Conservation (phyloP, 1,140 invertebrate genomes). For the Wiebesia pumilae region DNA sequence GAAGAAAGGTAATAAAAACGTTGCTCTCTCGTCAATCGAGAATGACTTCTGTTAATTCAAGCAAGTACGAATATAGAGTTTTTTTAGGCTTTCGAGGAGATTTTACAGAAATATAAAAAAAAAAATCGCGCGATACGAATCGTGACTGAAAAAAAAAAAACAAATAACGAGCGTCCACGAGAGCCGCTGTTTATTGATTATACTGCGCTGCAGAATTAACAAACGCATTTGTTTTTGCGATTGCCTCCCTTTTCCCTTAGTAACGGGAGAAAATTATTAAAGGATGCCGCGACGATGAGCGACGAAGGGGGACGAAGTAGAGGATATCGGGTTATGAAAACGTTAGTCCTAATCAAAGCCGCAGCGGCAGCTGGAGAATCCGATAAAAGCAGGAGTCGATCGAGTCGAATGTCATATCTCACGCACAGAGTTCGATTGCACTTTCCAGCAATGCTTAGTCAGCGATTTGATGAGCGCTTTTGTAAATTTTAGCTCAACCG, state of each 20-base stretch:
- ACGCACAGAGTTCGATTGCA: constrained; percentile 35
- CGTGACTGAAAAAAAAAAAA: neutral
- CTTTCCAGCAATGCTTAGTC: constrained; percentile 7
- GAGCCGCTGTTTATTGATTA: neutral
- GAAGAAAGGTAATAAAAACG: constrained; percentile 3
- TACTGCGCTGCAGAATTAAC: constrained; percentile 20
- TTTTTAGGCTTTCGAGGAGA: neutral
- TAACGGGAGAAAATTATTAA: neutral
- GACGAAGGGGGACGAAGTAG: neutral
- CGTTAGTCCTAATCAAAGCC: neutral
- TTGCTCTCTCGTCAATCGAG: neutral
- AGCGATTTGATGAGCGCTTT: neutral
- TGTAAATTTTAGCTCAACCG: neutral
- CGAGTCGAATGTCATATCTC: constrained; percentile 18
- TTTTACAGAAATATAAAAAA: neutral
- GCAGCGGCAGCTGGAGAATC: constrained; percentile 16
- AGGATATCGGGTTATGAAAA: neutral
- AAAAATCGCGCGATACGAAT: neutral
- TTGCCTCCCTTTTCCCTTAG: no score
- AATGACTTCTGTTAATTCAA: constrained; percentile 16
- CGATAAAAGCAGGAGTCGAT: constrained; percentile 24
- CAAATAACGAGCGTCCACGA: neutral
- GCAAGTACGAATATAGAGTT: neutral
- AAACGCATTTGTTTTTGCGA: constrained; percentile 3
- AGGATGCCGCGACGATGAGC: neutral